Evolutionary conservation across 2,113 vertebrate genomes (phyloP).

Genomic region (Spilogale gracilis): DNA sequence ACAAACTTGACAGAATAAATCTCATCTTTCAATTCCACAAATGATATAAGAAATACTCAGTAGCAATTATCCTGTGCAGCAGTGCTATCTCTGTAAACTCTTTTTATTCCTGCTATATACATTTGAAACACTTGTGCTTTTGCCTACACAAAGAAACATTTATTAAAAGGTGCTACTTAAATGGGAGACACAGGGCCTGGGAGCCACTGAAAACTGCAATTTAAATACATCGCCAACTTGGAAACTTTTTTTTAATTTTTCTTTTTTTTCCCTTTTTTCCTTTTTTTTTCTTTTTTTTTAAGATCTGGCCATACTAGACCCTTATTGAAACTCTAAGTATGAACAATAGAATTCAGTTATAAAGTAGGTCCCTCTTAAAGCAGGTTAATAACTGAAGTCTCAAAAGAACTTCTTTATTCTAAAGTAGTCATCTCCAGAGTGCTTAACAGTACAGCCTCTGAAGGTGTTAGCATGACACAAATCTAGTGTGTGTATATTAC

Average conservation of each 20-base stretch:
- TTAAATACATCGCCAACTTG: slow-evolving; percentile 63
- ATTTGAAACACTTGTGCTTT: slow-evolving; percentile 89
- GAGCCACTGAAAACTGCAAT: slow-evolving; percentile 72
- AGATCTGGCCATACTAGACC: slow-evolving; percentile 47
- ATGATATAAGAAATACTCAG: slow-evolving; percentile 81
- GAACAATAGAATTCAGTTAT: slow-evolving; percentile 70
- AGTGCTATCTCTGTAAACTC: slow-evolving; percentile 82
- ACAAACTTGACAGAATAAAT: slow-evolving; percentile 80
- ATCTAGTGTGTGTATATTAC: slow-evolving; percentile 65
- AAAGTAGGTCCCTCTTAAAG: slow-evolving; percentile 72
- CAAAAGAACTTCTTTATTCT: slow-evolving; percentile 78
- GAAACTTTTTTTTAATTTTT: slow-evolving; percentile 1
- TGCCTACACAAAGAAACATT: slow-evolving; percentile 83
- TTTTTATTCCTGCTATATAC: slow-evolving; percentile 79
- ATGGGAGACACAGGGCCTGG: slow-evolving; percentile 79
- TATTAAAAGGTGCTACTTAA: slow-evolving; percentile 81
- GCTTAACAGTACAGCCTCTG: slow-evolving; percentile 41
- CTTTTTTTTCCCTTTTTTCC: neutral
- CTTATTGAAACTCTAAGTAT: slow-evolving; percentile 63
- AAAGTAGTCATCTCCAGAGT: slow-evolving; percentile 66
- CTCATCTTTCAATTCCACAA: slow-evolving; percentile 82
- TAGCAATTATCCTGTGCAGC: slow-evolving; percentile 84
- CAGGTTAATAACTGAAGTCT: slow-evolving; percentile 69
- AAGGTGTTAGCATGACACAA: slow-evolving; percentile 67
- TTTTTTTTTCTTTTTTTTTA: neutral